Conservation (phyloP, 92 coral and sea anemone genomes). For the Epizoanthus ramosus region DNA sequence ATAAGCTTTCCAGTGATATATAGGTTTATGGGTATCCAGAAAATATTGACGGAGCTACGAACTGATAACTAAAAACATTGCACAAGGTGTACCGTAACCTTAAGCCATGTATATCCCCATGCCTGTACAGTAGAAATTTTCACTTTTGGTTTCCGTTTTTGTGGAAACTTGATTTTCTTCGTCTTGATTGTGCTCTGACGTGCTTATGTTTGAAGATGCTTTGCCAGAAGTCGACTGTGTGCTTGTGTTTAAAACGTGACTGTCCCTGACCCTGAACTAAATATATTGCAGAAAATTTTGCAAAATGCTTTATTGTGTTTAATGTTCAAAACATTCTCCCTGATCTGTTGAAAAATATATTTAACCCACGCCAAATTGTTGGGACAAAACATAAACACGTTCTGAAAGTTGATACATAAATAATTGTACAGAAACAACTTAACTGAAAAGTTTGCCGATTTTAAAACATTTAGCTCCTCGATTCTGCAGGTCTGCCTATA, state of each 20-base stretch:
- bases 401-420: too few relatives aligned
- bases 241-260: conserved; percentile 8
- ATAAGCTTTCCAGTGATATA: too few relatives aligned
- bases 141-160: conserved; percentile 8
- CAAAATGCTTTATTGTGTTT: conserved; percentile 5
- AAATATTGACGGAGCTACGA: too few relatives aligned
- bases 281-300: conserved; percentile 9
- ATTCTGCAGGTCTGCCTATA: conserved; percentile 20
- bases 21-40: too few relatives aligned
- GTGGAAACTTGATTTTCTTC: neutral
- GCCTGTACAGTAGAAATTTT: conserved; percentile 9
- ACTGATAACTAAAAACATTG: too few relatives aligned
- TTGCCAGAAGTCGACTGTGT: conserved; percentile 11
- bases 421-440: too few relatives aligned
- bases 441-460: too few relatives aligned
- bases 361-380: too few relatives aligned
- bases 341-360: too few relatives aligned
- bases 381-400: too few relatives aligned
- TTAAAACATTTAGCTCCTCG: neutral
- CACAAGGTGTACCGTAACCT: too few relatives aligned
- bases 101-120: conserved; percentile 8
- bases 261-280: conserved; percentile 2
- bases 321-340: neutral
- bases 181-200: conserved; percentile 1
- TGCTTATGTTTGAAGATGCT: neutral